phyloP scores from a whole-genome alignment of 2,888 invertebrate species.

The Drosophila pullipes region DNA sequence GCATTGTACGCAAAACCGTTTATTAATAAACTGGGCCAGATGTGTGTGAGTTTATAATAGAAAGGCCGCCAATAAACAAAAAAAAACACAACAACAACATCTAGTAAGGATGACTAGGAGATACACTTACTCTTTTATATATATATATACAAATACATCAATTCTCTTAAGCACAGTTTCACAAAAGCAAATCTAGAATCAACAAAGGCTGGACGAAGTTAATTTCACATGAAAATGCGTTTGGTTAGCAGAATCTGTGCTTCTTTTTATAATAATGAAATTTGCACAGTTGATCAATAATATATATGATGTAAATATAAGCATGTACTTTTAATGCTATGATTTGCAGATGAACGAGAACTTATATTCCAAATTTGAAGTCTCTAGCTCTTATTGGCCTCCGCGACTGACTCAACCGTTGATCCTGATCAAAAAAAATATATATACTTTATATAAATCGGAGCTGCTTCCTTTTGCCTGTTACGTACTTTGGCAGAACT shows the following conservation, averaged over 20 bases:
- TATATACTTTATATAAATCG: background rate
- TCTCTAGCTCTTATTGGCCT: too few species aligned
- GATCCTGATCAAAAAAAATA: too few species aligned
- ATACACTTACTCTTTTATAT: background rate
- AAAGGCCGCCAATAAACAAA: slow-evolving; percentile 28
- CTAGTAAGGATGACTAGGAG: background rate
- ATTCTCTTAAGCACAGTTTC: background rate
- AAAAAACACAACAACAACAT: slow-evolving; percentile 8
- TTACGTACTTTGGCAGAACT: background rate
- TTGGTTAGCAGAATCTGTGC: fast-evolving
- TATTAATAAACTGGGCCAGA: slow-evolving; percentile 65
- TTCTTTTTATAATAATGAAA: background rate
- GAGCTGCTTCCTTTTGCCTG: background rate
- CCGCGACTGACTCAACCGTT: background rate
- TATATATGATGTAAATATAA: background rate
- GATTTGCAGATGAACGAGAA: background rate
- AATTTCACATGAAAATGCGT: background rate
- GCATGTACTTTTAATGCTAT: too few species aligned
- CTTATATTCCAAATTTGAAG: background rate
- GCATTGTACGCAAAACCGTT: slow-evolving; percentile 70
- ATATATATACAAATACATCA: background rate
- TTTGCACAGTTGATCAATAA: background rate
- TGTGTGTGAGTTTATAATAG: slow-evolving; percentile 12
- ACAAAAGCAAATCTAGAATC: background rate
- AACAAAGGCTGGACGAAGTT: background rate